Evolutionary conservation across 2,888 invertebrate genomes (phyloP).

Genomic region (Myathropa florea): DNA sequence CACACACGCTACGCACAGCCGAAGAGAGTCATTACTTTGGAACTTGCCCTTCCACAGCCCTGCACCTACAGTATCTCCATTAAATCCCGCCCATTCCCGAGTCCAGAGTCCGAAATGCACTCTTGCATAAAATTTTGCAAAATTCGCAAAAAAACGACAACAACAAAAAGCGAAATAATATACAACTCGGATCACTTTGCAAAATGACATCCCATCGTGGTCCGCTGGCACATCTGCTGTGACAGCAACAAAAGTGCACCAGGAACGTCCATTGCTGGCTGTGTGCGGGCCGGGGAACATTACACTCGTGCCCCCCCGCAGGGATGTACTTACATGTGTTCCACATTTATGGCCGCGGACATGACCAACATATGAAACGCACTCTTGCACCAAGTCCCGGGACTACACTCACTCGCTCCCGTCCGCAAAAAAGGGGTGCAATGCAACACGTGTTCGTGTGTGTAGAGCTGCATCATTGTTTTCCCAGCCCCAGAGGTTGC

Average conservation of each 20-base stretch:
- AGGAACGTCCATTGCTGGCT: slow-evolving; percentile 40
- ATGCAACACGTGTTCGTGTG: slow-evolving; percentile 58
- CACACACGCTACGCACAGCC: not conserved
- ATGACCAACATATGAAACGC: slow-evolving; percentile 68
- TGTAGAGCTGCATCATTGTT: slow-evolving; percentile 47
- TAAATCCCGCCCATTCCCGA: slow-evolving; percentile 65
- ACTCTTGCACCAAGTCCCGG: slow-evolving; percentile 44
- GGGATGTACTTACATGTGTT: slow-evolving; percentile 68
- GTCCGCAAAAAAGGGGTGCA: slow-evolving; percentile 38
- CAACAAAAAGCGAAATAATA: slow-evolving; percentile 9
- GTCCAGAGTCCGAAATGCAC: slow-evolving; percentile 55
- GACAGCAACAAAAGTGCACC: slow-evolving; percentile 64
- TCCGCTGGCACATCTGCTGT: slow-evolving; percentile 62
- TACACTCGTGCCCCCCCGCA: slow-evolving; percentile 47
- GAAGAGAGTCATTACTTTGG: not conserved
- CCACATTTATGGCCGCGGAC: slow-evolving; percentile 68
- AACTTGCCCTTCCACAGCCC: not conserved
- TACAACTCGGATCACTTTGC: slow-evolving; percentile 53
- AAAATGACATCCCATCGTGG: slow-evolving; percentile 65
- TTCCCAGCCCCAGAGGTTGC: slow-evolving; percentile 12
- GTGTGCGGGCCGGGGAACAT: not conserved
- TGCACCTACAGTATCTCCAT: slow-evolving; percentile 19
- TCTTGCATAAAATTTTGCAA: slow-evolving; percentile 67
- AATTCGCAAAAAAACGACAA: slow-evolving; percentile 8
- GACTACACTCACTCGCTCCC: not conserved